phyloP scores from a whole-genome alignment of 2,113 vertebrate species.

The Dendrocopos noguchii region DNA sequence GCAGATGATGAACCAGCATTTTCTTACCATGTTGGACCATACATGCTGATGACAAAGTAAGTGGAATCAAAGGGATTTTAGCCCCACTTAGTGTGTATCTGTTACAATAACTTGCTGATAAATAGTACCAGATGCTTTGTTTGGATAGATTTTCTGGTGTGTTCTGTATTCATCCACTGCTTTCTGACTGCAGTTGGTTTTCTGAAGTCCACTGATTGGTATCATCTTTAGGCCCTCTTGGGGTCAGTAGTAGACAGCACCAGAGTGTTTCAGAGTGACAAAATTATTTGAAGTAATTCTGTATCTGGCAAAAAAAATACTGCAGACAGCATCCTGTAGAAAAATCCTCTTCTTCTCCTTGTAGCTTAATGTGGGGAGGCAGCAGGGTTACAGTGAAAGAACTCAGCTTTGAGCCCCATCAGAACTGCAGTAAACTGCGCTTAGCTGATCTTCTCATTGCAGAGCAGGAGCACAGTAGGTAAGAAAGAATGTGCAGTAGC shows the following conservation, averaged over 20 bases:
- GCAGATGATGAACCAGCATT: conserved; percentile 80
- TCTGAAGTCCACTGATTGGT: not conserved
- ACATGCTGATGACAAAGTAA: conserved; percentile 87
- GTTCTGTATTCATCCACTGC: accelerated
- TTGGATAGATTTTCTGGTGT: not conserved
- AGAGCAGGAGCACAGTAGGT: conserved; percentile 86
- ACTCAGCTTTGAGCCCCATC: conserved; percentile 56
- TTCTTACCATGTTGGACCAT: conserved; percentile 80
- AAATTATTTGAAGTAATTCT: not conserved
- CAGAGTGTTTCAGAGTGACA: not conserved
- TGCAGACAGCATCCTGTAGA: not conserved
- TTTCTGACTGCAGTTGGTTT: not conserved
- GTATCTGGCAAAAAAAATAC: not conserved
- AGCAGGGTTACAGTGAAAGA: conserved; percentile 87
- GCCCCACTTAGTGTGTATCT: not conserved
- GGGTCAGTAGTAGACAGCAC: not conserved
- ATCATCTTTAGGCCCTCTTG: not conserved
- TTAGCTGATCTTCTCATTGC: conserved; percentile 80
- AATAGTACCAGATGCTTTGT: not conserved
- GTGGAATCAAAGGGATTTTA: conserved; percentile 1
- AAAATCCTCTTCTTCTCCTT: not conserved
- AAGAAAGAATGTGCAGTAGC: not conserved
- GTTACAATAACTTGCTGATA: too few relatives aligned
- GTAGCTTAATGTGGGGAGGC: conserved; percentile 83
- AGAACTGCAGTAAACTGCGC: conserved; percentile 34